These are phyloP conservation scores for Drosophila repleta DNA, from an alignment of 1,140 invertebrate genomes.

Conservation along the genomic window DNA sequence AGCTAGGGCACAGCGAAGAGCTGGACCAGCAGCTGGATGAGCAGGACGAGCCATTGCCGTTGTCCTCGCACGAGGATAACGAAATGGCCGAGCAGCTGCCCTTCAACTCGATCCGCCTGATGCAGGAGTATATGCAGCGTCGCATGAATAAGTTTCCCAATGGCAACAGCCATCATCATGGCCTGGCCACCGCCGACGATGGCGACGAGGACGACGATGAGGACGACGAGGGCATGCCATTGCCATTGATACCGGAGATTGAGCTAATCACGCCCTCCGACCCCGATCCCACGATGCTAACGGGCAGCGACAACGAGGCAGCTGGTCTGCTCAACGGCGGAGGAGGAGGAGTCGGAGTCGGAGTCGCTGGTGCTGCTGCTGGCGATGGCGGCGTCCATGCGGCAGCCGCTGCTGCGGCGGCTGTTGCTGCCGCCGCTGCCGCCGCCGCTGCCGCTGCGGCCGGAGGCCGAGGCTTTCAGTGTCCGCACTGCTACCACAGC, in stretches of 20 bases:
- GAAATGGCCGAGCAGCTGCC: constrained; percentile 67
- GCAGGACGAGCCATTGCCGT: constrained; percentile 6
- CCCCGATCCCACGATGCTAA: constrained; percentile 18
- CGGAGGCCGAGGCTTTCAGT: constrained; percentile 57
- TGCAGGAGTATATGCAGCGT: constrained; percentile 82
- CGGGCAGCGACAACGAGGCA: neutral
- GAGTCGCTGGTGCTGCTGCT: neutral
- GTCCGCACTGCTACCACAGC: constrained; percentile 74
- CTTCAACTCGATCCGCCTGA: constrained; percentile 75
- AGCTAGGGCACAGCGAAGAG: neutral
- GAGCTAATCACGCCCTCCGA: constrained; percentile 77
- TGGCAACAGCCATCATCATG: constrained; percentile 28
- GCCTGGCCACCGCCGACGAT: neutral
- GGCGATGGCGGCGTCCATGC: constrained; percentile 7
- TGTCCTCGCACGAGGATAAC: constrained; percentile 46
- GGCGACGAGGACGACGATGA: constrained; percentile 42
- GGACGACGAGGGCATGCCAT: constrained; percentile 69
- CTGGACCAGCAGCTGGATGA: constrained; percentile 2
- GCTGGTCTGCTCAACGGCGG: constrained; percentile 33
- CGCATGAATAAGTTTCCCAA: constrained; percentile 78
- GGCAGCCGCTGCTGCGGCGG: neutral
- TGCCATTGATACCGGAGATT: constrained; percentile 80
- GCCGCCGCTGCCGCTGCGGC: neutral
- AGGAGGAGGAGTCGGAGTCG: too few species aligned
- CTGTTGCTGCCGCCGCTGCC: neutral